A percentile compares a stretch with the other conserved stretches of the same genome.
These are phyloP conservation scores for Anastrepha obliqua DNA, from an alignment of 1,140 invertebrate genomes.

Conservation along the genomic window DNA sequence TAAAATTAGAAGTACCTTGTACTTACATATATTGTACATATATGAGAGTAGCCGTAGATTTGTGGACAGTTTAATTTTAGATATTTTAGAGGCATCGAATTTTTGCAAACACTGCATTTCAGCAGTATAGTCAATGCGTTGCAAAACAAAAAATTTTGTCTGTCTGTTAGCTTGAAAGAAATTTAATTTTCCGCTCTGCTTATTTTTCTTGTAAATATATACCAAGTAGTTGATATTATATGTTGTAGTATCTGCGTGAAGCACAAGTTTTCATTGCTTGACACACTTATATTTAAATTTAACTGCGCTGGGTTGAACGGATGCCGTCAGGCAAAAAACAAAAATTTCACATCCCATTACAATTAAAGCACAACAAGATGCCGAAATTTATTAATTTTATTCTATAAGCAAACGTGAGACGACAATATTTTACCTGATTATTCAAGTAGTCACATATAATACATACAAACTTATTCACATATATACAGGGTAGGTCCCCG, in stretches of 20 bases:
- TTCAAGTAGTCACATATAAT: background rate
- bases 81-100: constrained; percentile 13
- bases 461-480: background rate
- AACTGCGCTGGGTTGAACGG: constrained; percentile 18
- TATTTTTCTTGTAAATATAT: background rate
- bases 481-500: background rate
- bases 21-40: background rate
- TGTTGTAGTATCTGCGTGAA: constrained; percentile 12
- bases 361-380: background rate
- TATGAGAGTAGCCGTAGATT: background rate
- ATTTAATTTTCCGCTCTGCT: background rate
- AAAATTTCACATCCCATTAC: constrained; percentile 55
- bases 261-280: background rate
- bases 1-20: too few relatives aligned
- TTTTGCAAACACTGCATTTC: background rate
- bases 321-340: constrained; percentile 55
- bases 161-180: background rate
- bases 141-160: background rate
- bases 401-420: background rate
- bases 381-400: background rate
- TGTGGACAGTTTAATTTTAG: background rate
- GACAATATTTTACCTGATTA: constrained; percentile 3
- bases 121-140: background rate
- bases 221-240: too few relatives aligned
- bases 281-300: constrained; percentile 46